Percentiles rank a stretch among this genome's conserved stretches.
Conservation (phyloP, 2,113 vertebrate genomes). For the Oceanodroma tethys region DNA sequence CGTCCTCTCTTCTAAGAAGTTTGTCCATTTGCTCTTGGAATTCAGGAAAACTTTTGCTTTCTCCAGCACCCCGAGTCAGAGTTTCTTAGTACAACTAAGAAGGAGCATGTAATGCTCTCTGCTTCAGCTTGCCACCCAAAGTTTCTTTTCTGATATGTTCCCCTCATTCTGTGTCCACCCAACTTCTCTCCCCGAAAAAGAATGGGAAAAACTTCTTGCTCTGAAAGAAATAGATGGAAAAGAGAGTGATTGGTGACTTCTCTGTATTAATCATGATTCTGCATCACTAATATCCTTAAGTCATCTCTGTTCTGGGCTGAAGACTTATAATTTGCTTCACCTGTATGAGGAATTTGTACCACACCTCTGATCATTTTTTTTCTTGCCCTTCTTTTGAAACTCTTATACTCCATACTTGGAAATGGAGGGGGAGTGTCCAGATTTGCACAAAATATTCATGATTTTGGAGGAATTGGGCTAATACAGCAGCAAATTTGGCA, state of each 20-base stretch:
- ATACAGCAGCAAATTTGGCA: not conserved
- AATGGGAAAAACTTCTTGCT: not conserved
- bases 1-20: not conserved
- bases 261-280: not conserved
- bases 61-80: not conserved
- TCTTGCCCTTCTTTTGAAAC: not conserved
- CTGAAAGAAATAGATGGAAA: not conserved
- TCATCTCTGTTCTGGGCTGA: not conserved
- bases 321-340: not conserved
- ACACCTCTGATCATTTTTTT: not conserved
- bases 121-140: not conserved
- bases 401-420: not conserved
- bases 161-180: not conserved
- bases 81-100: not conserved
- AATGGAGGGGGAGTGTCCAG: not conserved
- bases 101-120: not conserved
- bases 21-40: not conserved
- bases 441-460: rapidly evolving
- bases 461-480: not conserved
- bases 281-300: not conserved
- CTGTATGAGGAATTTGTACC: not conserved
- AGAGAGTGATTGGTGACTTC: not conserved
- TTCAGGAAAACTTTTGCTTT: not conserved
- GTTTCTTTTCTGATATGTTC: not conserved
- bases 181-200: not conserved